These are phyloP conservation scores for Gopherus flavomarginatus DNA, from an alignment of 2,113 vertebrate species.

Conservation along the genomic window DNA sequence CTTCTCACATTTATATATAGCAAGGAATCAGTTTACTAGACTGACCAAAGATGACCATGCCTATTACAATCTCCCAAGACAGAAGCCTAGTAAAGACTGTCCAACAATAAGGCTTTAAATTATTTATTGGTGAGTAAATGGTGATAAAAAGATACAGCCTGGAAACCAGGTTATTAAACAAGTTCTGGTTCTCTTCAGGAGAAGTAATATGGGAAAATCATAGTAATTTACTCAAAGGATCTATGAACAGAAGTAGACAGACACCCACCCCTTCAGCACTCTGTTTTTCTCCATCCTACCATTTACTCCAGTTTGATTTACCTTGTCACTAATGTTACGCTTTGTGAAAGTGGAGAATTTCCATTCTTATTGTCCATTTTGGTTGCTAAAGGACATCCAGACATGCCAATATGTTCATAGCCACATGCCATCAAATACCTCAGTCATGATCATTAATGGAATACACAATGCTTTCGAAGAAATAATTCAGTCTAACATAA, in stretches of 20 bases:
- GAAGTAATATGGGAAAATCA: background rate
- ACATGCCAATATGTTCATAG: background rate
- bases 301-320: background rate
- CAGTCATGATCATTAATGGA: background rate
- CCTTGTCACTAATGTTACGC: background rate
- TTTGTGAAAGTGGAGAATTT: background rate
- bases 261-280: rapidly evolving
- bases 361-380: background rate
- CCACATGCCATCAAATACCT: background rate
- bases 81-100: background rate
- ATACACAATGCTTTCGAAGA: background rate
- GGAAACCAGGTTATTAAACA: background rate
- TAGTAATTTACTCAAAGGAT: background rate
- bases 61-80: background rate
- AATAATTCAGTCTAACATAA: background rate
- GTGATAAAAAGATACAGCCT: background rate
- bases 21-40: background rate
- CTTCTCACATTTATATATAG: background rate
- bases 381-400: background rate
- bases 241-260: background rate
- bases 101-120: background rate
- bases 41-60: background rate
- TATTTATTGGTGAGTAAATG: background rate
- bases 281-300: too few relatives aligned
- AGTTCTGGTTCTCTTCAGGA: background rate